Base-by-base conservation (phyloP, 2,888 invertebrate species). In the Scotopteryx bipunctaria region DNA sequence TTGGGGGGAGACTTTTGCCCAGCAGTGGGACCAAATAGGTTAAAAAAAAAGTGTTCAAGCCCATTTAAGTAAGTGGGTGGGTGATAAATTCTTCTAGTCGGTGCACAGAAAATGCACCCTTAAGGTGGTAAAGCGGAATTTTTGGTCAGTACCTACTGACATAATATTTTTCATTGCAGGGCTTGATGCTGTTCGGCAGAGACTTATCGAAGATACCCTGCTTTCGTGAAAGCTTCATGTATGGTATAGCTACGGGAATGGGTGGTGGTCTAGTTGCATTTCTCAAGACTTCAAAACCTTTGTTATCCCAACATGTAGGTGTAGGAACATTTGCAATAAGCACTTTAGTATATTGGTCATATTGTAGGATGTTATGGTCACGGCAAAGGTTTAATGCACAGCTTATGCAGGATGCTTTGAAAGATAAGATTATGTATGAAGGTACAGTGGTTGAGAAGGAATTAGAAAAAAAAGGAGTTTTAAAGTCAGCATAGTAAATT, bases 201-300 rank as follows among this genome's bases (percentile, higher is more conserved):
- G 94, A 96, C 80, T 75, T 96, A 14, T 86, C 94, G 0, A 91
- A 94, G 83, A 94, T 96, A 53, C 96, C 96, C 0, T 97, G 97
- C 79, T 96, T 96, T 76, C 91, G 95, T 56, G 93, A 93, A 67
- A 95, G 95, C 73, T 94, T 95, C 69, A 73, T 96, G 0, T 94
- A 94, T 78, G 96, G 96, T 5, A 92, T 96, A 42, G 81, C 92
- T 41, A 91, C 94, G 33, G 96, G 96, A 38, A 68, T 96, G 15
- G 93, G 91, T 2, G 76, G 87, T 55, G 96, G 96, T 6, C 69
- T 96, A 47, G 82, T 91, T 3, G 86, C 93, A 54, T 97, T 97
- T 79, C 82, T 96, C 72, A 92, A 94, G 61, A 95, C 96, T 6
- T 96, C 96, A 57, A 92, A 92, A 63, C 84, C 93, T 2, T 81